Conservation (phyloP, 1,140 invertebrate species). For the Dendrolimus punctatus region DNA sequence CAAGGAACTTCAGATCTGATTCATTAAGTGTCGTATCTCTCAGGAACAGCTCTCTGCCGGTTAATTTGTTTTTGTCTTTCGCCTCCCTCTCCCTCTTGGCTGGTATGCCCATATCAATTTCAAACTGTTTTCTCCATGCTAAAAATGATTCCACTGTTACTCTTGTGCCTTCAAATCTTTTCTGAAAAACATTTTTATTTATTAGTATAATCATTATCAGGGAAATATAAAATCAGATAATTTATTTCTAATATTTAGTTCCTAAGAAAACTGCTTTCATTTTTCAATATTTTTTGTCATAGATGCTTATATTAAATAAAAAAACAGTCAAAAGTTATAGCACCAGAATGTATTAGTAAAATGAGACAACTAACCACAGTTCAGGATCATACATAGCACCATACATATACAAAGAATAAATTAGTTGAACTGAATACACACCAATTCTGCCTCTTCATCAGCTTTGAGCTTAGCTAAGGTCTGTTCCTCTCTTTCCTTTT, state of each 20-base stretch:
- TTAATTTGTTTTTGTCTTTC: slow-evolving; percentile 82
- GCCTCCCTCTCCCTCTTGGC: slow-evolving; percentile 81
- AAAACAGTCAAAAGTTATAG: neutral
- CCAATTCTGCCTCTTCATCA: slow-evolving; percentile 90
- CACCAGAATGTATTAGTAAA: no score
- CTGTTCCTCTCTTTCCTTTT: slow-evolving; percentile 81
- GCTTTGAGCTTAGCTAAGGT: slow-evolving; percentile 78
- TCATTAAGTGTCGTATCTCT: slow-evolving; percentile 93
- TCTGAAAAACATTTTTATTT: slow-evolving; percentile 71
- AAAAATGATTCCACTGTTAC: slow-evolving; percentile 98
- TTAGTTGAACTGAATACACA: slow-evolving; percentile 36
- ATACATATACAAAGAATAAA: no score
- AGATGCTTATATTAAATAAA: no score
- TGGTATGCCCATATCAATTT: slow-evolving; percentile 88
- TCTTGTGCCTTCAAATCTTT: slow-evolving; percentile 95
- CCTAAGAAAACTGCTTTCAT: no score
- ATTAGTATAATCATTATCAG: no score
- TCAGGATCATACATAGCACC: no score
- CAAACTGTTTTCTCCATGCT: slow-evolving; percentile 95
- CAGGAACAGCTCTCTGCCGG: slow-evolving; percentile 93
- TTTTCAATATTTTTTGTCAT: no score
- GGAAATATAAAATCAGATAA: no score
- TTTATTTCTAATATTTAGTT: no score
- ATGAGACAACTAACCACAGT: no score
- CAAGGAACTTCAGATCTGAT: slow-evolving; percentile 95